A percentile compares a stretch with the other conserved stretches of the same genome.
Evolutionary conservation across 92 coral and sea anemone genomes (phyloP).

Genomic region (Anthopleura xanthogrammica): DNA sequence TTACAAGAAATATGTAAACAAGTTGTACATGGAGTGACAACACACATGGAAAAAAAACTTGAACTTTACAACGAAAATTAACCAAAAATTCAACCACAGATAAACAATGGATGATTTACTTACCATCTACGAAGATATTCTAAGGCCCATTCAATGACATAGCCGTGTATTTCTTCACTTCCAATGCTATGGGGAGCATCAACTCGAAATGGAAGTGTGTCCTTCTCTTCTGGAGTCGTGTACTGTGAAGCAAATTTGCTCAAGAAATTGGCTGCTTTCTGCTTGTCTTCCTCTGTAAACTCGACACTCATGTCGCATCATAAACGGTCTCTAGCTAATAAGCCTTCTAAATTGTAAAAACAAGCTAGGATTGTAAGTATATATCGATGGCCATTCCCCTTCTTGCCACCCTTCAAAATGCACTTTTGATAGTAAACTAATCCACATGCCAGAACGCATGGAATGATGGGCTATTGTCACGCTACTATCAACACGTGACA

Average conservation of each 20-base stretch:
- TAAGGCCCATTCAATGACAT: conserved; percentile 71
- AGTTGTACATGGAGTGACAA: background rate
- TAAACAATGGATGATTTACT: background rate
- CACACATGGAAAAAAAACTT: background rate
- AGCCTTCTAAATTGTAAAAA: conserved; percentile 13
- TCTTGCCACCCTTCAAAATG: conserved; percentile 6
- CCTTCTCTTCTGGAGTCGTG: conserved; percentile 55
- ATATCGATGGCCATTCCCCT: conserved; percentile 5
- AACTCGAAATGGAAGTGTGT: conserved; percentile 68
- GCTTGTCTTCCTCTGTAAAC: conserved; percentile 72
- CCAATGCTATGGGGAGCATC: conserved; percentile 46
- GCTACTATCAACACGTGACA: conserved; percentile 4
- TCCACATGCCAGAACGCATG: conserved; percentile 37
- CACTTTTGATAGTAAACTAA: conserved; percentile 9
- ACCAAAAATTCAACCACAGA: background rate
- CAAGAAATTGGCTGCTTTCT: conserved; percentile 60
- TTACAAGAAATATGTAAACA: conserved; percentile 23
- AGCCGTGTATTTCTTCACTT: conserved; percentile 72
- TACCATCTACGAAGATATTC: conserved; percentile 80
- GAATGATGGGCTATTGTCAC: conserved; percentile 44
- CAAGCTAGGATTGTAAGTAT: background rate
- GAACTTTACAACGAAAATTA: background rate
- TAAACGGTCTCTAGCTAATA: conserved; percentile 1
- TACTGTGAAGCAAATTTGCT: conserved; percentile 53
- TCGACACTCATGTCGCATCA: conserved; percentile 74